These are phyloP conservation scores for Gerosis bhagava DNA, from an alignment of 2,888 invertebrate species.

Conservation along the genomic window DNA sequence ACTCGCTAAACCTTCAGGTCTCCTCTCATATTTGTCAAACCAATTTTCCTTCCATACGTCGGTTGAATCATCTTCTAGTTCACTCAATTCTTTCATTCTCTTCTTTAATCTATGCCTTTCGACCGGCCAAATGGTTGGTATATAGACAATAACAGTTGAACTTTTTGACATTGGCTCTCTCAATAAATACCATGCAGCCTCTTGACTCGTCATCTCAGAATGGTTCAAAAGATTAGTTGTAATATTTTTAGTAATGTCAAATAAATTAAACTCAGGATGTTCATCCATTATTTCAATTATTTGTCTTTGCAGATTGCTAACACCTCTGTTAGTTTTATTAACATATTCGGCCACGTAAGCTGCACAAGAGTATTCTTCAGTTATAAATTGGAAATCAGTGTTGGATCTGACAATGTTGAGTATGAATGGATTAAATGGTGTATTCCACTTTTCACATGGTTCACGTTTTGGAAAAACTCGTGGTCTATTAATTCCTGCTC, in stretches of 20 bases:
- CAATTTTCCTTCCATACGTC: constrained; percentile 54
- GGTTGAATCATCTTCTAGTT: constrained; percentile 40
- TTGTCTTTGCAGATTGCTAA: constrained; percentile 48
- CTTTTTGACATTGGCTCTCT: constrained; percentile 35
- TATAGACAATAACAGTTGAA: constrained; percentile 29
- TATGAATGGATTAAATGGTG: constrained; percentile 50
- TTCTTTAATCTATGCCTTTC: constrained; percentile 46
- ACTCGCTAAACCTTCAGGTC: constrained; percentile 43
- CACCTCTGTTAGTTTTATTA: constrained; percentile 49
- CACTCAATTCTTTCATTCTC: constrained; percentile 41
- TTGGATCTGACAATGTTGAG: constrained; percentile 43
- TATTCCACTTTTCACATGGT: constrained; percentile 46
- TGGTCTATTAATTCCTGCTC: constrained; percentile 41
- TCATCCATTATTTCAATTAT: constrained; percentile 44
- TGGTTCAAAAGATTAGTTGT: constrained; percentile 33
- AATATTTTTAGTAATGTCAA: constrained; percentile 35
- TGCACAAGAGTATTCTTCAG: constrained; percentile 57
- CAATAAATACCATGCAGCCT: constrained; percentile 45
- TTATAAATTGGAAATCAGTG: constrained; percentile 50
- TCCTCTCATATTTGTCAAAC: constrained; percentile 50
- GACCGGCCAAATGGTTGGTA: constrained; percentile 39
- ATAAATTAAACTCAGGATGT: constrained; percentile 38
- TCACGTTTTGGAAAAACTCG: constrained; percentile 40
- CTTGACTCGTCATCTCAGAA: constrained; percentile 41
- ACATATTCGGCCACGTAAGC: constrained; percentile 54